Base-by-base conservation (phyloP, 2,797 vertebrate species). In the Cygnus olor region DNA sequence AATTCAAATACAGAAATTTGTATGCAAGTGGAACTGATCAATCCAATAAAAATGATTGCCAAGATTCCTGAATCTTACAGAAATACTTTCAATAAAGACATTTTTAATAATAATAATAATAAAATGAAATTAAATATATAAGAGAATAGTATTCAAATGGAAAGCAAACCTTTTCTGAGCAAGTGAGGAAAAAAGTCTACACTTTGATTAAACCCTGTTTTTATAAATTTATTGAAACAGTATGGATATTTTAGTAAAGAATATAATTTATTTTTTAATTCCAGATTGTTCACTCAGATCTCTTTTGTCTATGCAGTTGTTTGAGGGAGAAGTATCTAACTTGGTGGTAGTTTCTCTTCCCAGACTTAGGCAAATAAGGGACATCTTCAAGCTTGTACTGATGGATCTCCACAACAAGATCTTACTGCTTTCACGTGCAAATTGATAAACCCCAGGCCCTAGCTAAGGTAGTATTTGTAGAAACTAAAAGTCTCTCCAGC, bases 11-110 rank as follows among this genome's bases (percentile, higher is more conserved):
- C 36, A 91, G 11, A 25, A 82, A 93, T 93, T 91, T 88, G 20
- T 57, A 94, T 93, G 88, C 80, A 82, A 94, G 91, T 86, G 85
- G 85, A 90, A 87, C 74, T 58, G 89, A 94, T 93, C 80, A 91
- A 18, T 77, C 64, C 88, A 91, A 68, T 91, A 85, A 94, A 96
- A 93, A 85, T 68, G 25, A 88, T 85, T 81, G 73, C 80, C 70
- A 90, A 14, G 34, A 66, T 88, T 73, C 91, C 61, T 36, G 8
- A 80, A 74, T 57, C 53, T 85, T 93, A 44, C 4, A 91, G 80
- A 82, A 94, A 87, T 77, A 51, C 64, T 87, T 91, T 77, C 73
- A 94, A 89, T 78, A 88, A 92, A 82, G 0, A 14, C 4, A 71
- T 78, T 85, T 96, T 91, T 81, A 90, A 89, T 88, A 44, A 65